Evolutionary conservation across 2,113 vertebrate species (phyloP).

Genomic region (Oryzias melastigma): DNA sequence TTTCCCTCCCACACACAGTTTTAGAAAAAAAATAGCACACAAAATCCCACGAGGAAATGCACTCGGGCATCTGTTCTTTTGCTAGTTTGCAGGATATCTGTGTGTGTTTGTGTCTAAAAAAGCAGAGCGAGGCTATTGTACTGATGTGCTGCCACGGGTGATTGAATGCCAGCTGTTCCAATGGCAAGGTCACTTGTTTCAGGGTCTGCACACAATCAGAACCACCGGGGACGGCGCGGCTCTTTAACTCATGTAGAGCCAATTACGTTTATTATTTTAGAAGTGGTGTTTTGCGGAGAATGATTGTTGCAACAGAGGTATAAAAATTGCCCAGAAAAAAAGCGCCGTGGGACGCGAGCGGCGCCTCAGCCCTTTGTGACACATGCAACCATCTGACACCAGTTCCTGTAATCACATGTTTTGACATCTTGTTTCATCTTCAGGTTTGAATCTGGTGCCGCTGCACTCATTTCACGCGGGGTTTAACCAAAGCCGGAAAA

Average conservation of each 20-base stretch:
- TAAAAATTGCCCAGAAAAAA: no score
- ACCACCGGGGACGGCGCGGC: slow-evolving; percentile 1
- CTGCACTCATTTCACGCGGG: slow-evolving; percentile 2
- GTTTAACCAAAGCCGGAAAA: slow-evolving; percentile 30
- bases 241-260: slow-evolving; percentile 11
- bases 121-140: slow-evolving; percentile 9
- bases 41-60: slow-evolving; percentile 39
- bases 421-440: slow-evolving; percentile 32
- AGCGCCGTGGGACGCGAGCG: no score
- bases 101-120: slow-evolving; percentile 9
- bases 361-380: slow-evolving; percentile 7
- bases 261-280: slow-evolving; percentile 3
- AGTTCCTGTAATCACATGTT: slow-evolving; percentile 18
- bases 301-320: background rate
- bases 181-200: slow-evolving; percentile 27
- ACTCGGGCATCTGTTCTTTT: slow-evolving; percentile 44
- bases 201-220: slow-evolving; percentile 14
- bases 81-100: slow-evolving; percentile 15
- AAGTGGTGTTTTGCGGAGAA: slow-evolving; percentile 1
- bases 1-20: slow-evolving; percentile 4
- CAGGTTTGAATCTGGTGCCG: slow-evolving; percentile 12
- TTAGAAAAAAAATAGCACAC: slow-evolving; percentile 55
- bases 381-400: slow-evolving; percentile 18
- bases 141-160: background rate
- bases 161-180: slow-evolving; percentile 16